Percentiles rank a stretch among this genome's conserved stretches.
Evolutionary conservation across 2,113 vertebrate genomes (phyloP).

Genomic region (Epinephelus fuscoguttatus): DNA sequence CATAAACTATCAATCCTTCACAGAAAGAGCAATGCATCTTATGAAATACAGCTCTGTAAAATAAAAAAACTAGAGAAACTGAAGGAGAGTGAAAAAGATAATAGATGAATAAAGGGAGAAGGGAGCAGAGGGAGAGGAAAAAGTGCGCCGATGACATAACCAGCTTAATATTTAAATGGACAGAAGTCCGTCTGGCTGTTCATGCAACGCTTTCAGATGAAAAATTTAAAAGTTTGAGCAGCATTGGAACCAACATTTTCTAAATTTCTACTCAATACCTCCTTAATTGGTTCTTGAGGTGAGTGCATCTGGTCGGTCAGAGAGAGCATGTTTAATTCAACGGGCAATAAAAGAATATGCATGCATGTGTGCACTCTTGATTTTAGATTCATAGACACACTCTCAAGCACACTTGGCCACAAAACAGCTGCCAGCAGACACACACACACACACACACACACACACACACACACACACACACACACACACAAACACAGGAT

Average conservation of each 20-base stretch:
- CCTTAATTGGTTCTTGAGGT: slow-evolving; percentile 32
- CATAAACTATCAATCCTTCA: slow-evolving; percentile 2
- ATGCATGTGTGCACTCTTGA: not conserved
- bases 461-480: not conserved
- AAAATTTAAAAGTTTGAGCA: slow-evolving; percentile 26
- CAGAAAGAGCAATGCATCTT: slow-evolving; percentile 2
- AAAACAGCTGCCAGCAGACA: slow-evolving; percentile 37
- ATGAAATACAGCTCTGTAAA: not conserved
- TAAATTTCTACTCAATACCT: slow-evolving; percentile 8
- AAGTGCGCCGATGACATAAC: slow-evolving; percentile 15
- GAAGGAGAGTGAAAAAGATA: not conserved
- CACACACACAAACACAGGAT: not conserved
- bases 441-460: not conserved
- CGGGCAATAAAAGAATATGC: not conserved
- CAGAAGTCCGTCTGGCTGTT: slow-evolving; percentile 10
- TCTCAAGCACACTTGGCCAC: slow-evolving; percentile 12
- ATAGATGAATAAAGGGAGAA: not conserved
- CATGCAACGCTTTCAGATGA: slow-evolving; percentile 15
- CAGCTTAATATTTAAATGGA: slow-evolving; percentile 43
- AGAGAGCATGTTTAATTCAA: slow-evolving; percentile 49
- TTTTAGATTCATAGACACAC: slow-evolving; percentile 38
- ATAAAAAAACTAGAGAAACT: not conserved
- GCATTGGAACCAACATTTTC: not conserved
- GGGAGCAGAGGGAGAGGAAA: not conserved
- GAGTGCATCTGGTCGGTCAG: slow-evolving; percentile 35